Evolutionary conservation across 2,113 vertebrate species (phyloP).

Genomic region (Epinephelus fuscoguttatus): DNA sequence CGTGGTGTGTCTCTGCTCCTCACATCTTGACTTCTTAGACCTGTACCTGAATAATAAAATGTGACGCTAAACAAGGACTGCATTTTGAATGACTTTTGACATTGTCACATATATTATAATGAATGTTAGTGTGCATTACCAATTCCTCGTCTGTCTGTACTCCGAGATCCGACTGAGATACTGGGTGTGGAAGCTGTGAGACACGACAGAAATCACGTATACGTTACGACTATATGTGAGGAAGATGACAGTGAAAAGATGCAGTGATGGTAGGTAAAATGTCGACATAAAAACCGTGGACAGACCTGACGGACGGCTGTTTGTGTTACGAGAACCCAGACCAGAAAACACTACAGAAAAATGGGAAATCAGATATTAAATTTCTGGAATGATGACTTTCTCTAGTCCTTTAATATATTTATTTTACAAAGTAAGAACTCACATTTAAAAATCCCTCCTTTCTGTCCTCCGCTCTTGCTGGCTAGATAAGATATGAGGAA

Average conservation of each 20-base stretch:
- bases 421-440: conserved; percentile 44
- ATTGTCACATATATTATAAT: not conserved
- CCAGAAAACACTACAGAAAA: conserved; percentile 75
- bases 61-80: not conserved
- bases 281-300: not conserved
- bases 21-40: conserved; percentile 63
- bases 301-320: conserved; percentile 61
- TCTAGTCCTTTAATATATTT: not conserved
- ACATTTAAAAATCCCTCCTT: conserved; percentile 78
- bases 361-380: not conserved
- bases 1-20: conserved; percentile 72
- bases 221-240: not conserved
- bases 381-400: not conserved
- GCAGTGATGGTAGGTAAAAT: not conserved
- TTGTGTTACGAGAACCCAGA: conserved; percentile 62
- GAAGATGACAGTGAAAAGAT: not conserved
- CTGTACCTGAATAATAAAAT: conserved; percentile 32
- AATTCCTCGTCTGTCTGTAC: conserved; percentile 63
- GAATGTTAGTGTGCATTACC: conserved; percentile 43
- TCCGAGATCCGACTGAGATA: conserved; percentile 59
- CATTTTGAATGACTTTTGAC: not conserved
- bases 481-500: conserved; percentile 43
- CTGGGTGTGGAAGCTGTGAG: conserved; percentile 58
- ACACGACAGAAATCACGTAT: not conserved
- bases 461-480: conserved; percentile 37